These are phyloP conservation scores for Amphiprion ocellaris DNA, from an alignment of 2,113 vertebrate genomes.

Conservation along the genomic window DNA sequence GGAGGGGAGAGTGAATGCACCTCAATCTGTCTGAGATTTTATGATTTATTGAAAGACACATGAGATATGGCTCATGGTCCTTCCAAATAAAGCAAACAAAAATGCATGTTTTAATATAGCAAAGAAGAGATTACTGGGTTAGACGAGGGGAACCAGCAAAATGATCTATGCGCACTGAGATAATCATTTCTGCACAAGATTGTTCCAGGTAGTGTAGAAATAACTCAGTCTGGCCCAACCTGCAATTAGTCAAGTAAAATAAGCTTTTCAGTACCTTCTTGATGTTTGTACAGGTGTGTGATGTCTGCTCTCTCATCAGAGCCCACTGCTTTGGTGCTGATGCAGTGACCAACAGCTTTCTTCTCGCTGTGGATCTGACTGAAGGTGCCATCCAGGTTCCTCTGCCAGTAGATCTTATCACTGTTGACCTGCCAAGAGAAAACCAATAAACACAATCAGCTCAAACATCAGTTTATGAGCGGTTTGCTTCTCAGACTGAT, in stretches of 20 bases:
- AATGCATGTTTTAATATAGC: constrained; percentile 8
- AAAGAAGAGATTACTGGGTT: constrained; percentile 4
- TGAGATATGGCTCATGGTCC: not conserved
- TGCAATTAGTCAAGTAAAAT: constrained; percentile 6
- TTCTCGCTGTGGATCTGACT: constrained; percentile 88
- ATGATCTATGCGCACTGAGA: constrained; percentile 2
- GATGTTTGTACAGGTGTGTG: constrained; percentile 89
- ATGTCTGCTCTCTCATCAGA: constrained; percentile 85
- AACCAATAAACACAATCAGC: constrained; percentile 9
- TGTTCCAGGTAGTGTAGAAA: not conserved
- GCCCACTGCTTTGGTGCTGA: constrained; percentile 91
- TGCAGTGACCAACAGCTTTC: constrained; percentile 88
- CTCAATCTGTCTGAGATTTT: constrained; percentile 4
- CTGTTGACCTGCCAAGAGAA: constrained; percentile 82
- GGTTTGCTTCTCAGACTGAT: not conserved
- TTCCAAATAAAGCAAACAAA: constrained; percentile 43
- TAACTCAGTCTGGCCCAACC: not conserved
- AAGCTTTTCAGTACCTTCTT: constrained; percentile 84
- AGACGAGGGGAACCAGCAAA: constrained; percentile 4
- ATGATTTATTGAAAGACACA: constrained; percentile 27
- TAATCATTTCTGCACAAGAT: constrained; percentile 13
- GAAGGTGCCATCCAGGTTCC: constrained; percentile 85
- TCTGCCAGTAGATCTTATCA: constrained; percentile 93
- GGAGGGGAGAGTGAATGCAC: constrained; percentile 12
- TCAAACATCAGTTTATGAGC: not conserved